Conservation (phyloP, 1,140 invertebrate genomes). For the Cydia amplana region DNA sequence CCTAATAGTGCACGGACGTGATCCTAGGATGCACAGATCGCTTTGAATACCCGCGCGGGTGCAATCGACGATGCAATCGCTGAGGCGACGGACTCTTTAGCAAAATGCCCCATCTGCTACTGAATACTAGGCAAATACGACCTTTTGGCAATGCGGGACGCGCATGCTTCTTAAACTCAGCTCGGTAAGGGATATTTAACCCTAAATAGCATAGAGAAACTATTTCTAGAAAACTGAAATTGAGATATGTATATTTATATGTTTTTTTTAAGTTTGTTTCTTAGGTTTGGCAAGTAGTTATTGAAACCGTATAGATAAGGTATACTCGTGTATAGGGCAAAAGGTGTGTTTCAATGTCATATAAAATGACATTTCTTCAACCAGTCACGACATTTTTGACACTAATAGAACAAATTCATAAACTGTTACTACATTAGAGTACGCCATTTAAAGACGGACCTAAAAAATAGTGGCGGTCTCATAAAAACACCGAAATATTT, state of each 20-base stretch:
- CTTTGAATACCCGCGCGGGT: conserved; percentile 72
- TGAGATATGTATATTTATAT: background rate
- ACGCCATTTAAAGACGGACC: too few relatives aligned
- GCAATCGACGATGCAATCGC: conserved; percentile 72
- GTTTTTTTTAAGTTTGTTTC: too few relatives aligned
- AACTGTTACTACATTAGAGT: too few relatives aligned
- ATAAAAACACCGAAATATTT: too few relatives aligned
- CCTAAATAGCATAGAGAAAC: background rate
- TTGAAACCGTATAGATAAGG: too few relatives aligned
- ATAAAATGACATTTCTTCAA: too few relatives aligned
- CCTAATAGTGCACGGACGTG: conserved; percentile 50
- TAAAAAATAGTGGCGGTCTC: too few relatives aligned
- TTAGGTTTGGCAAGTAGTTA: too few relatives aligned
- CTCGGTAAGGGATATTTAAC: background rate
- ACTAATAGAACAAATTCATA: too few relatives aligned
- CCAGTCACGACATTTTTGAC: too few relatives aligned
- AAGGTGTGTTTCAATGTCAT: too few relatives aligned
- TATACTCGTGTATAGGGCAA: too few relatives aligned
- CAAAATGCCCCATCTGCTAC: background rate
- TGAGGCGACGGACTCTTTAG: conserved; percentile 49
- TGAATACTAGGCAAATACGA: background rate
- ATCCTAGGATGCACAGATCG: conserved; percentile 70
- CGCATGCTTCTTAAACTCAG: background rate
- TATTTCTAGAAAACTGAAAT: background rate
- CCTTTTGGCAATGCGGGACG: background rate